Percentiles rank a stretch among this genome's conserved stretches.
phyloP scores from a whole-genome alignment of 1,140 invertebrate species.

The Drosophila bocqueti region DNA sequence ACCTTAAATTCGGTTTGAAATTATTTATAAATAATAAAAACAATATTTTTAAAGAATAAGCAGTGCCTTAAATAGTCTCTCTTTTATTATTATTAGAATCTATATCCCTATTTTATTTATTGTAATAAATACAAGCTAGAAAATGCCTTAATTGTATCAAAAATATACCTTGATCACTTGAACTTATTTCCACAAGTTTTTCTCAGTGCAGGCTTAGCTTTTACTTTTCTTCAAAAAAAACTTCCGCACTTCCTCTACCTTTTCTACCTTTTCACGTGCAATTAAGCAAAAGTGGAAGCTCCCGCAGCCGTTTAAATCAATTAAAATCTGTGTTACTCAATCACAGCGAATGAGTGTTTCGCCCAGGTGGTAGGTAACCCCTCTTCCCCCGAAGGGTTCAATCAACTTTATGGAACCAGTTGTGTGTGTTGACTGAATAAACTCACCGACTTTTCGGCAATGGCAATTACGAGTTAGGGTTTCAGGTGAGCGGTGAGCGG shows the following conservation, averaged over 20 bases:
- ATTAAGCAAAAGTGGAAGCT: constrained; percentile 62
- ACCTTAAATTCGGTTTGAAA: background rate
- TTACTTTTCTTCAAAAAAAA: constrained; percentile 37
- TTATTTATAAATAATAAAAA: background rate
- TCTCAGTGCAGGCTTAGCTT: constrained; percentile 19
- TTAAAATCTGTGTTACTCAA: constrained; percentile 67
- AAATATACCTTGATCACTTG: no score
- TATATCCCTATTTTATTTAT: background rate
- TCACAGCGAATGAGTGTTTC: constrained; percentile 22
- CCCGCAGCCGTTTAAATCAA: constrained; percentile 65
- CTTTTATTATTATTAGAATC: background rate
- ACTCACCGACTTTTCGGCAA: constrained; percentile 54
- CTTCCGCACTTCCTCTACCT: constrained; percentile 15
- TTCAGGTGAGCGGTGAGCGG: background rate
- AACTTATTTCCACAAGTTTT: background rate
- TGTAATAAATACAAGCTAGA: no score
- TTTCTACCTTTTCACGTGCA: constrained; percentile 58
- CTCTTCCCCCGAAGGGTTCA: constrained; percentile 47
- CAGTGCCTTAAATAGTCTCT: background rate
- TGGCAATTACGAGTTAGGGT: constrained; percentile 67
- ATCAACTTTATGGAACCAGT: constrained; percentile 74
- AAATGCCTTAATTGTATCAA: no score
- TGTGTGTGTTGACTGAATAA: constrained; percentile 10
- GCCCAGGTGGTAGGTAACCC: background rate
- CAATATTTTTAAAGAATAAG: background rate